A percentile compares a stretch with the other conserved stretches of the same genome.
Conservation (phyloP, 2,888 invertebrate species). For the Dryocosmus kuriphilus region DNA sequence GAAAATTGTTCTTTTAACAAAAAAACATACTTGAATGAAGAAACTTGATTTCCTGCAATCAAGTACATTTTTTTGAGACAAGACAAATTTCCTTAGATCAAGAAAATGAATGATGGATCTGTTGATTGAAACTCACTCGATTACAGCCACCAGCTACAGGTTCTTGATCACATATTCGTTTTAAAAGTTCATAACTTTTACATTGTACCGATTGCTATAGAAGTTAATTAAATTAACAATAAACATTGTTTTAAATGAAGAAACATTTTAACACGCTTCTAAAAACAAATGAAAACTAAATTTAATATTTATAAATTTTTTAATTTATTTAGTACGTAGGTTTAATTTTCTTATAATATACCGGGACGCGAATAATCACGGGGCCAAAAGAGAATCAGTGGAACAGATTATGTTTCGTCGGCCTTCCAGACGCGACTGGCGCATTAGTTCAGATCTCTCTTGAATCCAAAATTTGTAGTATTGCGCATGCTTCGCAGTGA, state of each 20-base stretch:
- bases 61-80: too few species aligned
- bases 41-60: too few species aligned
- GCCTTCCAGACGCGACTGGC: conserved; percentile 16
- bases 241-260: not conserved
- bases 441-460: not conserved
- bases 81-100: too few species aligned
- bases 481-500: not conserved
- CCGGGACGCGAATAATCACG: not conserved
- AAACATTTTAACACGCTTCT: not conserved
- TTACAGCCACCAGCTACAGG: not conserved
- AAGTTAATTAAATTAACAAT: too few species aligned
- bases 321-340: not conserved
- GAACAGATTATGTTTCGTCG: conserved; percentile 23
- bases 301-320: not conserved
- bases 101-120: not conserved
- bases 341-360: not conserved
- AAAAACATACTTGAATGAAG: too few species aligned
- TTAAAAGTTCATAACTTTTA: not conserved
- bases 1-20: too few species aligned
- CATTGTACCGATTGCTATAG: not conserved
- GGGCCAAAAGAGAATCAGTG: not conserved
- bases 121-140: not conserved
- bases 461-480: not conserved
- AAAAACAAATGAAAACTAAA: not conserved
- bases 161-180: not conserved